Evolutionary conservation across 2,888 invertebrate genomes (phyloP).

Genomic region (Neoascia interrupta): DNA sequence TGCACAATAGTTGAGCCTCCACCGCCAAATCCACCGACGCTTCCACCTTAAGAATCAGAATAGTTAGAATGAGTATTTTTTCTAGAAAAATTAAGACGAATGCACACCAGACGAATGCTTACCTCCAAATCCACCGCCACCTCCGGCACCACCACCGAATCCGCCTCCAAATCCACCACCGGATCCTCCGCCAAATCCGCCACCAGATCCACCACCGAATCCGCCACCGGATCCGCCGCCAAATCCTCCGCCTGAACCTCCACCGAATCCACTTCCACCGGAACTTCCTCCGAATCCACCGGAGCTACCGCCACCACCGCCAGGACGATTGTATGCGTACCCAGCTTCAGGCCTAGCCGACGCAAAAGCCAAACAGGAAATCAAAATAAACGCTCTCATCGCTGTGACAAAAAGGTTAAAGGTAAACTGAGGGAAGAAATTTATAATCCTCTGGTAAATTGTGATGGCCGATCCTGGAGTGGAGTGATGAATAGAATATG

Average conservation of each 20-base stretch:
- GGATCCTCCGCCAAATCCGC: constrained; percentile 68
- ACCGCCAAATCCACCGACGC: constrained; percentile 76
- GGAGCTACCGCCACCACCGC: constrained; percentile 76
- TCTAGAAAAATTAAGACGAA: neutral
- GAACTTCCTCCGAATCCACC: constrained; percentile 72
- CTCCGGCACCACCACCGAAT: constrained; percentile 70
- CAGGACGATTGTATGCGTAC: constrained; percentile 80
- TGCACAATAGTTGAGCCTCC: constrained; percentile 83
- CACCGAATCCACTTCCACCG: constrained; percentile 69
- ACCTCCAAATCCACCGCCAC: constrained; percentile 70
- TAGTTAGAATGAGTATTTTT: neutral
- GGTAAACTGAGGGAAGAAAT: constrained; percentile 49
- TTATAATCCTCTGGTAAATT: constrained; percentile 60
- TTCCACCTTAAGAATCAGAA: constrained; percentile 61
- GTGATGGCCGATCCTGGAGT: constrained; percentile 69
- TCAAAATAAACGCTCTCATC: constrained; percentile 79
- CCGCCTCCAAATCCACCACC: constrained; percentile 70
- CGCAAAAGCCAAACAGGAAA: constrained; percentile 79
- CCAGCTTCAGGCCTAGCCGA: constrained; percentile 79
- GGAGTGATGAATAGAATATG: constrained; percentile 75
- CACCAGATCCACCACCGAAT: constrained; percentile 71
- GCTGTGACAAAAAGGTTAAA: constrained; percentile 56
- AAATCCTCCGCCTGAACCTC: constrained; percentile 70
- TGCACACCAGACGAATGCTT: too few relatives aligned
- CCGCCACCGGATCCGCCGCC: constrained; percentile 66